Evolutionary conservation across 1,140 invertebrate species (phyloP).

Genomic region (Cheumatopsyche charites): DNA sequence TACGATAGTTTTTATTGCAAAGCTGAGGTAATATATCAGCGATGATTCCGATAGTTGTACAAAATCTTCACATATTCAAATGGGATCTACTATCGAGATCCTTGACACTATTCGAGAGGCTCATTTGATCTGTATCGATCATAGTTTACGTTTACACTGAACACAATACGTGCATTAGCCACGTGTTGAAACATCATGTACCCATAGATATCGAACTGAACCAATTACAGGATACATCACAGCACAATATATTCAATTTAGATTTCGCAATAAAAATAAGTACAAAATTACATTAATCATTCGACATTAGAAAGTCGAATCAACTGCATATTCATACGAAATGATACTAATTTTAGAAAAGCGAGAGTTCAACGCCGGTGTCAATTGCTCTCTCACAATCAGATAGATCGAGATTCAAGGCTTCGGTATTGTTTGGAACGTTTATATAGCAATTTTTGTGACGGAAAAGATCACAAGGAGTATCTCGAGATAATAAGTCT

Average conservation of each 20-base stretch:
- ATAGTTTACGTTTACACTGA: conserved; percentile 5
- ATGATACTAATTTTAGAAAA: no score
- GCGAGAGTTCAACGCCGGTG: no score
- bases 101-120: not conserved
- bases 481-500: conserved; percentile 16
- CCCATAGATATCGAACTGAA: not conserved
- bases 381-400: no score
- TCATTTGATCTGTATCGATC: conserved; percentile 7
- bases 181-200: conserved; percentile 13
- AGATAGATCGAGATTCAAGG: not conserved
- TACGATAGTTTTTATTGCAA: no score
- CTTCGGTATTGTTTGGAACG: not conserved
- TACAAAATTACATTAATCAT: no score
- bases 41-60: no score
- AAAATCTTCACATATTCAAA: no score
- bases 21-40: no score
- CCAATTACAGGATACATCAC: not conserved
- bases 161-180: conserved; percentile 25
- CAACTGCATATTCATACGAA: no score
- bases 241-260: no score
- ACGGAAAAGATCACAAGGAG: conserved; percentile 12
- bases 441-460: conserved; percentile 5
- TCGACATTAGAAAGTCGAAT: no score
- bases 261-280: no score
- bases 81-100: not conserved